These are phyloP conservation scores for Lypha dubia DNA, from an alignment of 2,888 invertebrate species.

Conservation along the genomic window DNA sequence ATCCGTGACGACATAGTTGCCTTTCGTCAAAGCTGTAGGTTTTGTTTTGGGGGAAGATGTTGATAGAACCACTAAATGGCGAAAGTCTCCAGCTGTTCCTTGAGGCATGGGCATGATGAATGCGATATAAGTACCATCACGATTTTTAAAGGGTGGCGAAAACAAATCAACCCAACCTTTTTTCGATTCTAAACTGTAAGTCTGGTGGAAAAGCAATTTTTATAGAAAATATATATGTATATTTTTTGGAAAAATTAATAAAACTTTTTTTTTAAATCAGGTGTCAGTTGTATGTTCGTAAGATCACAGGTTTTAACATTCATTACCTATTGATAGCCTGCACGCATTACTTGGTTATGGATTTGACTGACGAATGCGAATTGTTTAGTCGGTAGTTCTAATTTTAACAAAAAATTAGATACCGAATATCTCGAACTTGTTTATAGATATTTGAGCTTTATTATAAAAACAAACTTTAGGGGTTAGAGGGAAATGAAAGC, in stretches of 20 bases:
- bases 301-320: constrained; percentile 4
- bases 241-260: not conserved
- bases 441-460: not conserved
- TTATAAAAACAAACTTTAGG: not conserved
- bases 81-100: constrained; percentile 85
- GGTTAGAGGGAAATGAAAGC: constrained; percentile 7
- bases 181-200: constrained; percentile 78
- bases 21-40: constrained; percentile 85
- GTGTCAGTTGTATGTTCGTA: not conserved
- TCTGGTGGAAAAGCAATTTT: constrained; percentile 68
- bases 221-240: not conserved
- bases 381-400: constrained; percentile 41
- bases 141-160: constrained; percentile 88
- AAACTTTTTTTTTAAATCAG: not conserved
- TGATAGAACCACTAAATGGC: constrained; percentile 87
- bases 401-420: not conserved
- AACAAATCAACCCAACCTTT: constrained; percentile 92
- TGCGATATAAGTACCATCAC: constrained; percentile 87
- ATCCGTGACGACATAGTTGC: constrained; percentile 88
- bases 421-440: not conserved
- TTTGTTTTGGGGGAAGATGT: constrained; percentile 79
- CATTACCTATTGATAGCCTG: constrained; percentile 28
- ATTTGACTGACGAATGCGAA: constrained; percentile 60
- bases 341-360: constrained; percentile 36
- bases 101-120: constrained; percentile 88